These are phyloP conservation scores for Perognathus longimembris DNA, from an alignment of 2,113 vertebrate genomes.

Conservation along the genomic window DNA sequence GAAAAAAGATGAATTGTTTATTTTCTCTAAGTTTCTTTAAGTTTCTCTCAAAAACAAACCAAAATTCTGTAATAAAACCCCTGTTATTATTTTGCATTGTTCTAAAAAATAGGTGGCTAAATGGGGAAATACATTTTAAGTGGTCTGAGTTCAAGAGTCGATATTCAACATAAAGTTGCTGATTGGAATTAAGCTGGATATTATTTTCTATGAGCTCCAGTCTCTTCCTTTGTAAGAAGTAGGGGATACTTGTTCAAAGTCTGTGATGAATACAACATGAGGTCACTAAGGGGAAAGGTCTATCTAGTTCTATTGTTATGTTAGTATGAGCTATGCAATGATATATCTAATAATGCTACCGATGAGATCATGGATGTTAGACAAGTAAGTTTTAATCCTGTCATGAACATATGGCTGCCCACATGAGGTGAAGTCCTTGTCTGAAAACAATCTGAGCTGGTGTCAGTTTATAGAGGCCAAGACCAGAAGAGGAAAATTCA, in stretches of 20 bases:
- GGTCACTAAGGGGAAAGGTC: not conserved
- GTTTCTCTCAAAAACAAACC: conserved; percentile 50
- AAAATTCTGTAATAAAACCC: conserved; percentile 3
- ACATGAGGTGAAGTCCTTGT: not conserved
- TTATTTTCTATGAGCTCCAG: not conserved
- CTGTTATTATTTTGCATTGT: not conserved
- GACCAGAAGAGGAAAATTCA: not conserved
- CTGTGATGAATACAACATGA: not conserved
- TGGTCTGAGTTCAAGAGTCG: not conserved
- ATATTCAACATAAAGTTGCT: not conserved
- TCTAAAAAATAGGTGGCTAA: not conserved
- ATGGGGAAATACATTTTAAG: not conserved
- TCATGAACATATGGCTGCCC: not conserved
- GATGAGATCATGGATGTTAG: not conserved
- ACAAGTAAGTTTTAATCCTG: not conserved
- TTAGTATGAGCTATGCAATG: not conserved
- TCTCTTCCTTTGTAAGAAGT: not conserved
- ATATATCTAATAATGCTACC: not conserved
- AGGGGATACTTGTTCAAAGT: not conserved
- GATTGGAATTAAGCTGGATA: not conserved
- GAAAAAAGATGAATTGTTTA: conserved; percentile 47
- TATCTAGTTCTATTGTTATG: not conserved
- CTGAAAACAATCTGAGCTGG: not conserved
- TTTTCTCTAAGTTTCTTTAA: conserved; percentile 6
- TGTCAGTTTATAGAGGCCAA: not conserved